Conservation (phyloP, 2,113 vertebrate genomes). For the Crypturellus undulatus region DNA sequence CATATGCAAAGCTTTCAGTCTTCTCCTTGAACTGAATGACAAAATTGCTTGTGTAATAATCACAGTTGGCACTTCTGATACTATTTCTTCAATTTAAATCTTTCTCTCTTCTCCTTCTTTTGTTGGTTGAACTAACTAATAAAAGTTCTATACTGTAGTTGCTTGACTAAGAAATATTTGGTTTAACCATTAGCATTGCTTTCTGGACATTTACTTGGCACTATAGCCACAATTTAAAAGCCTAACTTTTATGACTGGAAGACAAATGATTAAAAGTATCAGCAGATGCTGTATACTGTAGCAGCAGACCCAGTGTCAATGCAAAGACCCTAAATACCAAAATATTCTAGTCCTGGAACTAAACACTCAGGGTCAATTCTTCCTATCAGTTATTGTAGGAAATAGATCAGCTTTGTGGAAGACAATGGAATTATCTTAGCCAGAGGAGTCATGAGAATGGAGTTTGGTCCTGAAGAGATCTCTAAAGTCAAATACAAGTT, state of each 20-base stretch:
- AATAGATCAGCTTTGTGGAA: neutral
- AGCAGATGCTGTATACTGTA: neutral
- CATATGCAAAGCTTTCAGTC: neutral
- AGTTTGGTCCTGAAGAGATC: neutral
- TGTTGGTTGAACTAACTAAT: accelerated
- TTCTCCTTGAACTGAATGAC: neutral
- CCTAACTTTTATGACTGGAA: neutral
- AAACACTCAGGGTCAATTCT: neutral
- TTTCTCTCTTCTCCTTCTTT: neutral
- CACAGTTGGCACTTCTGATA: accelerated
- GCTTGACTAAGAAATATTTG: neutral
- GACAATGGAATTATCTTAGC: neutral
- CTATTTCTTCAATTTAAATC: neutral
- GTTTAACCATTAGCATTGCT: neutral
- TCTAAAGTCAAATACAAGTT: neutral
- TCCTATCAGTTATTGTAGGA: neutral
- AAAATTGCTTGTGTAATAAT: neutral
- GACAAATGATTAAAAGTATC: neutral
- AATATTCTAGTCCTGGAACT: neutral
- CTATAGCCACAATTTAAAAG: neutral
- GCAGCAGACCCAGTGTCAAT: neutral
- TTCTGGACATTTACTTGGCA: neutral
- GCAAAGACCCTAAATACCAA: neutral
- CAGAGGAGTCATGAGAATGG: accelerated
- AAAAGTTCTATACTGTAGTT: neutral